phyloP scores from a whole-genome alignment of 1,140 invertebrate genomes.

The Matsumurasca onukii region DNA sequence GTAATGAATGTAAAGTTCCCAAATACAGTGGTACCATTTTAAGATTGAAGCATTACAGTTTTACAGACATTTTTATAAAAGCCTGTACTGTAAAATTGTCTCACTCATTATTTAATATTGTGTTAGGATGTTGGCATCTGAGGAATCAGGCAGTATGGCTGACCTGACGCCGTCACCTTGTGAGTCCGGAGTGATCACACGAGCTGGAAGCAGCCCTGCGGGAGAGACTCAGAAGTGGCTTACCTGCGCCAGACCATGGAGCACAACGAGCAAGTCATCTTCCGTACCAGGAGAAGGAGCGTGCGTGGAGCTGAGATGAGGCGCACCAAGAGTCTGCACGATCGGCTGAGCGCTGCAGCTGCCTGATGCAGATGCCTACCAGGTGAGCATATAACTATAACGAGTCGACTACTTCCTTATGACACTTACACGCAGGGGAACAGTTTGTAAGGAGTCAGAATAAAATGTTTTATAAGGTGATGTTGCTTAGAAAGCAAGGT shows the following conservation, averaged over 20 bases:
- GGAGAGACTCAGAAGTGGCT: slow-evolving; percentile 72
- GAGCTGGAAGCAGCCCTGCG: slow-evolving; percentile 73
- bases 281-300: slow-evolving; percentile 57
- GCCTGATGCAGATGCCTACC: slow-evolving; percentile 67
- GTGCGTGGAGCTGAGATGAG: slow-evolving; percentile 58
- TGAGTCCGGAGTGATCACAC: slow-evolving; percentile 71
- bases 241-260: slow-evolving; percentile 75
- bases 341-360: slow-evolving; percentile 66
- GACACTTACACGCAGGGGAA: too few species aligned
- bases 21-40: too few species aligned
- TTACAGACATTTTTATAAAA: too few species aligned
- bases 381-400: slow-evolving; percentile 61
- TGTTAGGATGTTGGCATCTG: slow-evolving; percentile 34
- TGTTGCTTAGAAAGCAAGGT: too few species aligned
- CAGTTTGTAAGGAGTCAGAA: too few species aligned
- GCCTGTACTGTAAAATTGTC: too few species aligned
- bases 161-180: slow-evolving; percentile 74
- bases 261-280: slow-evolving; percentile 71
- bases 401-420: too few species aligned
- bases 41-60: too few species aligned
- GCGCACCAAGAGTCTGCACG: slow-evolving; percentile 63
- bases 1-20: too few species aligned
- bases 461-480: too few species aligned
- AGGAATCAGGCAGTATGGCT: slow-evolving; percentile 44
- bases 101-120: too few species aligned